phyloP scores from a whole-genome alignment of 2,113 vertebrate species.

The Mastomys coucha region DNA sequence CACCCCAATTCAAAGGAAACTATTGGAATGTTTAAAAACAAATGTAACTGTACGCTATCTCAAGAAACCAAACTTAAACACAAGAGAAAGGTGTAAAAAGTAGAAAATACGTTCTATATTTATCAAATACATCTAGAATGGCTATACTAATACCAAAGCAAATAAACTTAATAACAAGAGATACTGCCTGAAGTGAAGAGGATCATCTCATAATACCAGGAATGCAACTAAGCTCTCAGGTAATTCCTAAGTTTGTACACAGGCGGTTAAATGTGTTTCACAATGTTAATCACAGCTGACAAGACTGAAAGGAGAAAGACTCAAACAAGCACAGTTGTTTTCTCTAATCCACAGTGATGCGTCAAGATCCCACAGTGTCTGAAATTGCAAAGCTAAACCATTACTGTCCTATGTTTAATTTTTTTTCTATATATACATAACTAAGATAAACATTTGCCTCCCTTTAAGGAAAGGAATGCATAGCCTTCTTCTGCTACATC shows the following conservation, averaged over 20 bases:
- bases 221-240: background rate
- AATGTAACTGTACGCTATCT: background rate
- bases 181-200: background rate
- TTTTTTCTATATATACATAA: background rate
- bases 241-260: background rate
- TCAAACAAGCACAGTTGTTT: background rate
- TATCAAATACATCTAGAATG: slow-evolving; percentile 2
- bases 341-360: background rate
- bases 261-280: background rate
- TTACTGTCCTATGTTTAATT: background rate
- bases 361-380: background rate
- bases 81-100: slow-evolving; percentile 1
- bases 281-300: background rate
- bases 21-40: background rate
- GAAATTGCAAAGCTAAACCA: background rate
- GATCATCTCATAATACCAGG: background rate
- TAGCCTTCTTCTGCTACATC: background rate
- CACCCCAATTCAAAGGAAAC: background rate
- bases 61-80: slow-evolving; percentile 35
- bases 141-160: background rate
- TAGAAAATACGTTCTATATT: background rate
- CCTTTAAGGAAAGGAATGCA: background rate
- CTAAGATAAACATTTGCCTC: background rate
- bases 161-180: background rate
- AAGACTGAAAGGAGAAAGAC: background rate